Conservation (phyloP, 1,140 invertebrate species). For the Chrysomallon squamiferum region DNA sequence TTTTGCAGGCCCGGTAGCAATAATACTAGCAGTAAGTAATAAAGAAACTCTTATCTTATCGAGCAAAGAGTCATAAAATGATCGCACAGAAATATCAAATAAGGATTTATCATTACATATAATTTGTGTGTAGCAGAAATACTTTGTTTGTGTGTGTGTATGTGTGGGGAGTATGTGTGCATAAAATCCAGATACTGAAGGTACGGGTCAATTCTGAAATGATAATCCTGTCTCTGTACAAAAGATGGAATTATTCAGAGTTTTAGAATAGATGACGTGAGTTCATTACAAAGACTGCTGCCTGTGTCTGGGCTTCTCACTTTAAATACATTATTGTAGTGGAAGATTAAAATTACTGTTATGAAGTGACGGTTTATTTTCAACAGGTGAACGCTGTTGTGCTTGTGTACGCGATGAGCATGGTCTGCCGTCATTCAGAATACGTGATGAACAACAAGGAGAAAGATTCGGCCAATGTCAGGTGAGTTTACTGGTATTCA, state of each 20-base stretch:
- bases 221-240: too few species aligned
- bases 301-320: too few species aligned
- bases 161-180: background rate
- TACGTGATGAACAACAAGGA: constrained; percentile 79
- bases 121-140: background rate
- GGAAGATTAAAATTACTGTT: too few species aligned
- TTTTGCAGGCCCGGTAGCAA: constrained; percentile 88
- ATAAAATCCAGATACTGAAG: background rate
- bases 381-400: constrained; percentile 83
- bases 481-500: too few species aligned
- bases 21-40: constrained; percentile 67
- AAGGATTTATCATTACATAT: background rate
- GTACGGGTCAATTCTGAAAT: too few species aligned
- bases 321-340: too few species aligned
- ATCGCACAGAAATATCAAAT: background rate
- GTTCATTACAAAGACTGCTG: too few species aligned
- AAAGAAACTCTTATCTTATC: background rate
- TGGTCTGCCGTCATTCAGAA: constrained; percentile 84
- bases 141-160: background rate
- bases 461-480: constrained; percentile 77
- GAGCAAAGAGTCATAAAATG: background rate
- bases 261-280: too few species aligned
- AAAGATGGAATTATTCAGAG: too few species aligned
- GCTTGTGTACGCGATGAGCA: constrained; percentile 83
- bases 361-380: too few species aligned